Evolutionary conservation across 2,113 vertebrate species (phyloP).

Genomic region (Bolborhynchus lineola): DNA sequence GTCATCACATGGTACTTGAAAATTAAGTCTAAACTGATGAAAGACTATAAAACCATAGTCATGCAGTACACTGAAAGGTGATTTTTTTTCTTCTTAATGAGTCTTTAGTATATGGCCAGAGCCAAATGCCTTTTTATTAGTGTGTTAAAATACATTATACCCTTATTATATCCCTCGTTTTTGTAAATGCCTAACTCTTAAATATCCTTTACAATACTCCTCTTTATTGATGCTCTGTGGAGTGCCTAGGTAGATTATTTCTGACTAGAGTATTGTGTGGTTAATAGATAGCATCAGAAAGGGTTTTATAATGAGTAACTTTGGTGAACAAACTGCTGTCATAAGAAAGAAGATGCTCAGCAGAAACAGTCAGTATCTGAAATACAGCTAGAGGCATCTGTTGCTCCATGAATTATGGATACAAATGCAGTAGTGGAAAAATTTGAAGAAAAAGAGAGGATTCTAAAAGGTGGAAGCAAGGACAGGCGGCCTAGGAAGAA

Average conservation of each 20-base stretch:
- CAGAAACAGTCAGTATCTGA: not conserved
- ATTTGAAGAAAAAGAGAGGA: no score
- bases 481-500: no score
- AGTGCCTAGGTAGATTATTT: not conserved
- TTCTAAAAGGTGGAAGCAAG: no score
- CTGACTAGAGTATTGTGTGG: not conserved
- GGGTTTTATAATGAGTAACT: not conserved
- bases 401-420: not conserved
- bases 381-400: not conserved
- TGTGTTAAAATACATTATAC: not conserved
- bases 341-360: not conserved
- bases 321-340: not conserved
- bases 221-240: not conserved
- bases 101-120: not conserved
- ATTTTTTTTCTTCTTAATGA: not conserved
- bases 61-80: not conserved
- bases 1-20: not conserved
- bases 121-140: not conserved
- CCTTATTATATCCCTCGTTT: not conserved
- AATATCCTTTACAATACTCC: not conserved
- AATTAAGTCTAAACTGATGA: not conserved
- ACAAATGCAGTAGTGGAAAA: rapidly evolving
- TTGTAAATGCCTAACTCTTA: not conserved
- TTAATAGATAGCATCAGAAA: not conserved
- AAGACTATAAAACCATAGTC: rapidly evolving